phyloP scores from a whole-genome alignment of 1,140 invertebrate species.

The Pseudobourletiella spinata region DNA sequence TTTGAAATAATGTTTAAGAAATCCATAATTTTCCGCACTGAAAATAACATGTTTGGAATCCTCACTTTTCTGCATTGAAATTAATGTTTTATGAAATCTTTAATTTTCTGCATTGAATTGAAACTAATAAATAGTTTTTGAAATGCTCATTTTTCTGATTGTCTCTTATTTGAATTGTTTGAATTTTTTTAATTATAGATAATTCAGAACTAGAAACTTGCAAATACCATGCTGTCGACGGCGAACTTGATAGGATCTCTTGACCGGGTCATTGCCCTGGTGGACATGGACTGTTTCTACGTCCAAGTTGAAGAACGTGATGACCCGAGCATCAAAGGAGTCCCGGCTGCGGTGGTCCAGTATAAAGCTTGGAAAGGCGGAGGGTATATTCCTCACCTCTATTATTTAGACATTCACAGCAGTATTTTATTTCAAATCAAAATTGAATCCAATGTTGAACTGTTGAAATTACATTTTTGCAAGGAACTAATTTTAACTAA shows the following conservation, averaged over 20 bases:
- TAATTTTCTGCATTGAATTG: neutral
- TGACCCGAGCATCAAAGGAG: constrained; percentile 65
- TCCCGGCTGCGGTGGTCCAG: constrained; percentile 89
- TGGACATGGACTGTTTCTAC: constrained; percentile 98
- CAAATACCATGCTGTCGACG: neutral
- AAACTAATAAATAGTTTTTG: neutral
- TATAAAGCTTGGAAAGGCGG: constrained; percentile 87
- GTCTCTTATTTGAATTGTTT: neutral
- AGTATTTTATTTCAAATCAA: too few species aligned
- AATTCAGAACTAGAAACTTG: neutral
- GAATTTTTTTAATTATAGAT: neutral
- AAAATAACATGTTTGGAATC: too few species aligned
- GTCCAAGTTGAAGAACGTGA: constrained; percentile 90
- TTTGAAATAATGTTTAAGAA: too few species aligned
- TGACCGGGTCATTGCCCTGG: neutral
- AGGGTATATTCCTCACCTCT: too few species aligned
- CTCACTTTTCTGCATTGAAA: too few species aligned
- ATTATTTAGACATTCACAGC: too few species aligned
- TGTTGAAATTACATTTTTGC: neutral
- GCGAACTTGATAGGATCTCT: neutral
- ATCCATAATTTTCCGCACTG: too few species aligned
- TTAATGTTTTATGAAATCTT: neutral
- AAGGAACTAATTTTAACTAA: constrained; percentile 4
- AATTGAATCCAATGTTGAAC: constrained; percentile 6
- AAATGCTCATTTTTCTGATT: neutral